These are phyloP conservation scores for Crypturellus tataupa DNA, from an alignment of 2,797 vertebrate genomes.

Conservation along the genomic window DNA sequence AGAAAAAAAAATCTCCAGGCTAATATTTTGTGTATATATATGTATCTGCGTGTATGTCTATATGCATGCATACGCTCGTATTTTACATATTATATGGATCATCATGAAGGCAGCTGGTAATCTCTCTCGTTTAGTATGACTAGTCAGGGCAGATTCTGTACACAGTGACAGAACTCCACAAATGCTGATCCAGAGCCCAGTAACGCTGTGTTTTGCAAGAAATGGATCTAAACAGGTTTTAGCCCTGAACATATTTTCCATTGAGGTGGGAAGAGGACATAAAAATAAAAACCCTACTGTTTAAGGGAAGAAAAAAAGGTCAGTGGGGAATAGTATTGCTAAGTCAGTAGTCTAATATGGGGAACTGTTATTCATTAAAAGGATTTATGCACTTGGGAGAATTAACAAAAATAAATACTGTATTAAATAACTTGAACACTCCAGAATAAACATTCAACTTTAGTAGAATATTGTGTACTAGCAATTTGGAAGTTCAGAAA, in stretches of 20 bases:
- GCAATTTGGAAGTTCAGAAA: background rate
- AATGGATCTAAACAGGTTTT: background rate
- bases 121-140: background rate
- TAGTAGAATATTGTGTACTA: background rate
- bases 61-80: background rate
- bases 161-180: background rate
- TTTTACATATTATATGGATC: background rate
- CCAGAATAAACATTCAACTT: background rate
- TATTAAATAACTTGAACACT: background rate
- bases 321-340: background rate
- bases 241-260: background rate
- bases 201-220: background rate
- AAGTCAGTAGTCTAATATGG: background rate
- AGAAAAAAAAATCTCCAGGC: background rate
- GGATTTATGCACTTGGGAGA: background rate
- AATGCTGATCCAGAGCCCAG: background rate
- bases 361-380: background rate
- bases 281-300: background rate
- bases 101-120: background rate
- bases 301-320: background rate
- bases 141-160: background rate
- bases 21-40: background rate
- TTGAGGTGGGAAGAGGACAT: background rate
- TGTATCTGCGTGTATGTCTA: too few relatives aligned
- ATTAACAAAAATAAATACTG: slow-evolving; percentile 1